Conservation (phyloP, 2,797 vertebrate genomes). For the Tachyglossus aculeatus region DNA sequence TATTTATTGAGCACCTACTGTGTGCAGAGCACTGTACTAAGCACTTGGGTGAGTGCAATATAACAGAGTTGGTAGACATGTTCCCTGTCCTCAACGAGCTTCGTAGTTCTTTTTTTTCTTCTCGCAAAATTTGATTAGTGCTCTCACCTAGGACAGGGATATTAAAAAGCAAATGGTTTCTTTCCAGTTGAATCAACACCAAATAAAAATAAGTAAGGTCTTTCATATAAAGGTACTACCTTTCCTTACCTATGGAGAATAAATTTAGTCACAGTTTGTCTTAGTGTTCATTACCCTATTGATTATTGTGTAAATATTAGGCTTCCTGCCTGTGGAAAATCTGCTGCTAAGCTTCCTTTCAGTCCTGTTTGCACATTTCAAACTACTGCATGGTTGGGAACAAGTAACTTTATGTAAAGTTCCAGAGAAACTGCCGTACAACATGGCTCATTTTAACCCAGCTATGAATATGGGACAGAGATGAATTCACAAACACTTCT, state of each 20-base stretch:
- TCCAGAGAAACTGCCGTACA: slow-evolving; percentile 67
- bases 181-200: no score
- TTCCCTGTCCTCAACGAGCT: no score
- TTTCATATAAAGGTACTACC: slow-evolving; percentile 44
- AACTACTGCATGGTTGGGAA: slow-evolving; percentile 64
- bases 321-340: slow-evolving; percentile 72
- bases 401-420: slow-evolving; percentile 77
- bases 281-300: slow-evolving; percentile 53
- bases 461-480: slow-evolving; percentile 74
- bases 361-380: slow-evolving; percentile 67
- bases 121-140: no score
- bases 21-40: no score
- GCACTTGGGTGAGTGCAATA: no score
- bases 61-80: no score
- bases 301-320: slow-evolving; percentile 75
- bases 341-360: slow-evolving; percentile 71
- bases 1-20: no score
- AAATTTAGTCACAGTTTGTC: slow-evolving; percentile 55
- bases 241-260: slow-evolving; percentile 49
- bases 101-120: no score
- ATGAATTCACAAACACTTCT: slow-evolving; percentile 78
- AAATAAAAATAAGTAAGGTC: no score
- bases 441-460: slow-evolving; percentile 72
- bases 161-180: no score
- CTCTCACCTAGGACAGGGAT: no score